phyloP scores from a whole-genome alignment of 2,797 vertebrate species.

The Notamacropus eugenii region DNA sequence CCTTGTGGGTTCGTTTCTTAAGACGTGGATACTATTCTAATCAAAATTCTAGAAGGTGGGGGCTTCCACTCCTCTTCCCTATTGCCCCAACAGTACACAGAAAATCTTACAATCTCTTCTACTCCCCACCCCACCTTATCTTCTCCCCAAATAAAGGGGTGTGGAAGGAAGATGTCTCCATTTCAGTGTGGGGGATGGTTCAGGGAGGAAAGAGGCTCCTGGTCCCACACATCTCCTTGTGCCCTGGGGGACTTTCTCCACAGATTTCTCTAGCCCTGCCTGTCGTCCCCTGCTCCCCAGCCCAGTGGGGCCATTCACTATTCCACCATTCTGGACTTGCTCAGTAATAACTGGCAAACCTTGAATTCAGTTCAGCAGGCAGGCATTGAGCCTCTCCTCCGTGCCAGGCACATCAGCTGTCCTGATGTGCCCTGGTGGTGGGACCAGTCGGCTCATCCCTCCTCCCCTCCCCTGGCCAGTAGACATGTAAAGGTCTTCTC shows the following conservation, averaged over 20 bases:
- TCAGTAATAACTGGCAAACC: background rate
- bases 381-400: too few species aligned
- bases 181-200: background rate
- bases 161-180: background rate
- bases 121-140: background rate
- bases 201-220: background rate
- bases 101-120: background rate
- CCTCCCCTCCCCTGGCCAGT: background rate
- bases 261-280: background rate
- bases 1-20: background rate
- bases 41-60: too few species aligned
- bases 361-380: background rate
- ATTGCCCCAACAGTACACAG: background rate
- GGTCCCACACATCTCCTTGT: background rate
- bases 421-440: too few species aligned
- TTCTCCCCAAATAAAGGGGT: background rate
- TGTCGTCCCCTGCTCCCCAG: background rate
- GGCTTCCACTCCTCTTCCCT: background rate
- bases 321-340: background rate
- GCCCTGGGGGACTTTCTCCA: background rate
- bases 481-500: background rate
- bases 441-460: background rate
- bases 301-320: background rate
- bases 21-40: background rate
- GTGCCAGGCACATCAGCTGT: background rate